Base-by-base conservation (phyloP, 2,797 vertebrate species). In the Sebastes iracundus region DNA sequence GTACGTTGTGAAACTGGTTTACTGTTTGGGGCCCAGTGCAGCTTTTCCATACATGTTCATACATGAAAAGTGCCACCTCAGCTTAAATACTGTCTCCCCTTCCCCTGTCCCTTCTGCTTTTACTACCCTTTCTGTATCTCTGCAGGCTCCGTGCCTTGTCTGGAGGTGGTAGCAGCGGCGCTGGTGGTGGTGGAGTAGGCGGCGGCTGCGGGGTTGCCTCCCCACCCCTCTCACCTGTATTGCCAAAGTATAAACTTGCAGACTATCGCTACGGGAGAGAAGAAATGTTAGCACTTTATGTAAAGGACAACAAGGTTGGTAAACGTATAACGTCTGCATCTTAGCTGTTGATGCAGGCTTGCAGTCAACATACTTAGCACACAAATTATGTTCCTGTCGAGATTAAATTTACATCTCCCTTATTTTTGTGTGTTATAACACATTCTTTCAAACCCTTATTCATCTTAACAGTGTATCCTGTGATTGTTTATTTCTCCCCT, bases 261-360 rank as follows among this genome's bases (percentile, higher is more conserved):
- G 98, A 99, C 94, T 99, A 98, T 95, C 98, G 98, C 88, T 99
- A 99, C 27, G 97, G 98, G 90, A 97, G 98, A 97, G 99, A 99
- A 97, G 99, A 99, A 96, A 99, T 99, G 98, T 93, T 99, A 96
- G 99, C 98, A 98, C 98, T 99, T 99, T 99, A 99, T 95, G 93
- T 99, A 96, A 99, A 99, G 96, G 98, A 99, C 92, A 98, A 97
- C 95, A 98, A 99, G 98, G 99, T 99, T 91, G 89, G 95, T 82
- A 49, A 38, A 22, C 67, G 6, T 10, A 4, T 32, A 63, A 70
- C 0, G 2, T 61, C 13, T 42, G 20, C 7, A 53, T 64, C 16
- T 28, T 67, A 53, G 38, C 13, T 55, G 33, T 55, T 14, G 8
- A 25, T 61, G 18, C 30, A 65, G 25, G 5, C 18, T 55, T 14